Base-by-base conservation (phyloP, 2,888 invertebrate genomes). In the Pollenia amentaria region DNA sequence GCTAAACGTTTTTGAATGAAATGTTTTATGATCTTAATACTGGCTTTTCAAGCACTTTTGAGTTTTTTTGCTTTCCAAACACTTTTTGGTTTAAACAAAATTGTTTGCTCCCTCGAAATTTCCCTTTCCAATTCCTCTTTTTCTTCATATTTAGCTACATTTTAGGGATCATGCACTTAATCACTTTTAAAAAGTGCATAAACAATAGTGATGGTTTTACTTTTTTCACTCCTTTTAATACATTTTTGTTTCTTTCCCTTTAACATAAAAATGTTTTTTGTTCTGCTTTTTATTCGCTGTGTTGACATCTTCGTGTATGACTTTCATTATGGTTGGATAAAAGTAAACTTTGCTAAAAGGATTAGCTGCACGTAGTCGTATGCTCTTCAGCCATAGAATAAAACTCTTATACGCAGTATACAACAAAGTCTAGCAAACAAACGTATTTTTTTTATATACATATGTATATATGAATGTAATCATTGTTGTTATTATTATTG, bases 311-410 rank as follows among this genome's bases (percentile, higher is more conserved):
- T 79, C 44, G 84, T 72, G 80, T 55, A 67, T 78, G 80, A 69
- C 53, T 87, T 84, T 81, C 77, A 81, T 87, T 80, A 83, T 80
- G 60, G 14, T 29, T 12, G 10, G 18, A 16, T 73, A 83, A 77
- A 87, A 84, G 73, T 84, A 77, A 87, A 87, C 67, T 77, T 81
- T 84, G 77, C 57, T 87, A 87, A 87, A 87, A 84, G 87, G 87
- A 87, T 87, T 87, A 87, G 73, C 77, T 81, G 53, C 29, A 64
- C 72, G 84, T 81, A 80, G 60, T 79, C 78, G 78, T 84, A 82
- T 51, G 42, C 42, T 69, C 8, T 18, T 29, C 29, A 6, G 3
- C 29, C 29, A 18, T 51, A 51, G 21, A 42, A 60, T 57, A 60
- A 69, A 67, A 57, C 76, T 44, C 53, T 76, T 65, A 76, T 53